Evolutionary conservation across 92 coral and sea anemone genomes (phyloP), one percentile per base, ranked within the genome.

Genomic region (Metridium senile): DNA sequence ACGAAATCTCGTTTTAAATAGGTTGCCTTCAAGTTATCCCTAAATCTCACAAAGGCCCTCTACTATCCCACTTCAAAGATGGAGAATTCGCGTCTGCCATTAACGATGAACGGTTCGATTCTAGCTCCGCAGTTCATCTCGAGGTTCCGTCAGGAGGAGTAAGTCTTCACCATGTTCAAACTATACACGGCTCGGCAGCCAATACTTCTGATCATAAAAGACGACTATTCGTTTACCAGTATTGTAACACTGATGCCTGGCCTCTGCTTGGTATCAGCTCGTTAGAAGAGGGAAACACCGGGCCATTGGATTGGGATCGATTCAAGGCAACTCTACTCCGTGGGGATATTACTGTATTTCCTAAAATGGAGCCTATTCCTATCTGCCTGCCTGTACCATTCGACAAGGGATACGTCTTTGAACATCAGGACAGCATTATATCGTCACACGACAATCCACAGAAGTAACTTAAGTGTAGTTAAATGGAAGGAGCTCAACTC

Each of bases 21-120:
- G 90, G 90, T 0, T 86, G 90, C 33, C 90, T 86, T 20, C 90
- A 86, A 70, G 89, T 88, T 26, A 76, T 88, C 23, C 93, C 93
- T 18, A 83, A 80, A 34, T 74, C 89, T 3, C 93, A 88, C 53
- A 72, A 78, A 68, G 73, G 82, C 53, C 90, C 90, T 27, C 52
- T 87, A 57, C 70, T 82, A 0, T 77, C 84, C 28, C 91, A 87
- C 78, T 82, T 71, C 35, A 59, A 54, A 35, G 73, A 82, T 33
- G 88, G 73, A 0, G 61, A 33, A 4, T 87, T 87, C 58, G 87
- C 72, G 17, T 82, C 87, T 32, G 84, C 84, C 23, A 81, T 87
- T 39, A 78, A 68, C 8, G 90, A 86, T 62, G 65, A 80, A 58
- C 26, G 82, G 21, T 86, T 86, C 51, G 86, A 86, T 76, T 65